Percentiles rank a stretch among this genome's conserved stretches.
These are phyloP conservation scores for Tigriopus californicus DNA, from an alignment of 2,888 invertebrate species.

Conservation along the genomic window DNA sequence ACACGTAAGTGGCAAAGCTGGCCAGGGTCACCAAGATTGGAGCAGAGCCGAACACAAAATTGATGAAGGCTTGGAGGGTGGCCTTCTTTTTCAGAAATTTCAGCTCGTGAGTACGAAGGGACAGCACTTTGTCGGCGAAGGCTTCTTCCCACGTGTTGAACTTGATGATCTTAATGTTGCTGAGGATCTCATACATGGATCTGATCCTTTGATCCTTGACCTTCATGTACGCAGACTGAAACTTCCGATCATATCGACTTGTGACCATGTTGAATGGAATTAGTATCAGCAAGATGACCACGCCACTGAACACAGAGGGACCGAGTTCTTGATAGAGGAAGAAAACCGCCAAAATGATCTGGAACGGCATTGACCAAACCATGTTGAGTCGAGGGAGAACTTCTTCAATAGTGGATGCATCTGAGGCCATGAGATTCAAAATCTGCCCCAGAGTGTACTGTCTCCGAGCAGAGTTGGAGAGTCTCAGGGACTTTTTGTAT, in stretches of 20 bases:
- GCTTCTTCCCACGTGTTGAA: constrained; percentile 93
- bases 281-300: constrained; percentile 32
- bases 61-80: constrained; percentile 35
- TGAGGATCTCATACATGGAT: constrained; percentile 84
- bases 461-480: background rate
- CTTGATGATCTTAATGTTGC: constrained; percentile 83
- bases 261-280: constrained; percentile 26
- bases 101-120: constrained; percentile 58
- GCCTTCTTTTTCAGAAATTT: constrained; percentile 69
- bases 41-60: constrained; percentile 54
- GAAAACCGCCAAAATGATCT: constrained; percentile 27
- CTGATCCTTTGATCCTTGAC: constrained; percentile 41
- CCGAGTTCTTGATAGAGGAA: constrained; percentile 20
- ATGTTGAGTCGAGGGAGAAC: constrained; percentile 20
- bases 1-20: constrained; percentile 67
- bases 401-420: constrained; percentile 20
- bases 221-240: constrained; percentile 15
- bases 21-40: constrained; percentile 53
- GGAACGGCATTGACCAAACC: constrained; percentile 25
- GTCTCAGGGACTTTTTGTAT: background rate
- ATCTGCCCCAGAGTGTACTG: background rate
- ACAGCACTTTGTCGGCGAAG: constrained; percentile 56
- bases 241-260: constrained; percentile 7
- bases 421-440: background rate
- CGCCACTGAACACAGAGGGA: constrained; percentile 20